phyloP scores from a whole-genome alignment of 1,140 invertebrate genomes.

The Aphelinus certus region DNA sequence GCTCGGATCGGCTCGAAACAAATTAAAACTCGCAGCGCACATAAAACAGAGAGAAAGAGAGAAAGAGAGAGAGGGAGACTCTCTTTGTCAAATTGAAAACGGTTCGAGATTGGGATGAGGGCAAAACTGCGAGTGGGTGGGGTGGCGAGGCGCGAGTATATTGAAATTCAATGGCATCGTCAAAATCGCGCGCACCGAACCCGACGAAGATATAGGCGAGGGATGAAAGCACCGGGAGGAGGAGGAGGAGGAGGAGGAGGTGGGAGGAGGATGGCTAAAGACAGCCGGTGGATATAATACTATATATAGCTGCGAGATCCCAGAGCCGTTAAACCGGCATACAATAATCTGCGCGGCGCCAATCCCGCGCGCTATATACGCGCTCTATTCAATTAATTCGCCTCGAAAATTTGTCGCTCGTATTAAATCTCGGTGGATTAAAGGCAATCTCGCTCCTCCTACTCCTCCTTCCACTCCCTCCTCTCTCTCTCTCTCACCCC shows the following conservation, averaged over 20 bases:
- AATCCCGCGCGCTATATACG: slow-evolving; percentile 47
- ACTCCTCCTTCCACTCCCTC: slow-evolving; percentile 34
- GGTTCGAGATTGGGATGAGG: slow-evolving; percentile 41
- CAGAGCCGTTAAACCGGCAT: slow-evolving; percentile 61
- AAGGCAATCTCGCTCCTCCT: slow-evolving; percentile 56
- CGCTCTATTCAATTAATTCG: slow-evolving; percentile 62
- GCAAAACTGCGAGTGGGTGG: slow-evolving; percentile 34
- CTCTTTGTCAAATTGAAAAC: slow-evolving; percentile 34
- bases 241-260: slow-evolving; percentile 38
- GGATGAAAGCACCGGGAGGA: slow-evolving; percentile 37
- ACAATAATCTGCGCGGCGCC: slow-evolving; percentile 62
- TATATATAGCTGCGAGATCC: slow-evolving; percentile 47
- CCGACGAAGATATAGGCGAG: slow-evolving; percentile 38
- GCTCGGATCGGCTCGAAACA: slow-evolving; percentile 30
- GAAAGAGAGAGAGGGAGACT: slow-evolving; percentile 14
- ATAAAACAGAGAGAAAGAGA: slow-evolving; percentile 34
- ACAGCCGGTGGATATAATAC: slow-evolving; percentile 58
- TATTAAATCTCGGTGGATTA: slow-evolving; percentile 64
- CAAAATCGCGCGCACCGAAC: slow-evolving; percentile 26
- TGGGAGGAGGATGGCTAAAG: slow-evolving; percentile 45
- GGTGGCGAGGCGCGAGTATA: slow-evolving; percentile 21
- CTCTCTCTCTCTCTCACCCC: slow-evolving; percentile 40
- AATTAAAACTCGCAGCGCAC: slow-evolving; percentile 36
- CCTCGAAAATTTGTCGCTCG: slow-evolving; percentile 62
- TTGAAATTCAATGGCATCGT: slow-evolving; percentile 42